These are phyloP conservation scores for Odocoileus virginianus DNA, from an alignment of 2,113 vertebrate species.

Conservation along the genomic window DNA sequence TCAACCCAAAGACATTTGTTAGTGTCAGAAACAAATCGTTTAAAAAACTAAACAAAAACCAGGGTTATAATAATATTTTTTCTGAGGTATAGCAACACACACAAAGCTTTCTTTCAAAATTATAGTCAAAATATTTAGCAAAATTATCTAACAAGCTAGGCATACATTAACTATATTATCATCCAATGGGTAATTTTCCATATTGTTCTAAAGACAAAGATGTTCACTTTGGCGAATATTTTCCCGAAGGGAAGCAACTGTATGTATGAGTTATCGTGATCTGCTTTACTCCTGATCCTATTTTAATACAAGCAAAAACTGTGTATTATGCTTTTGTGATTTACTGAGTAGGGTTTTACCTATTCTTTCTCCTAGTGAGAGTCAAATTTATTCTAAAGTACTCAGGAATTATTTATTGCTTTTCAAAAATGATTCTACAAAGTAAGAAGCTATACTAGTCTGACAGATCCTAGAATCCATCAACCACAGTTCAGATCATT, in stretches of 20 bases:
- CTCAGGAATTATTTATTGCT: not conserved
- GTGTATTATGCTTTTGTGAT: not conserved
- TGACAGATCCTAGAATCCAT: not conserved
- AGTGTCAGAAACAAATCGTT: not conserved
- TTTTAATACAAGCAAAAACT: slow-evolving; percentile 3
- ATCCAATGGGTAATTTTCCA: not conserved
- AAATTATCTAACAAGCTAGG: not conserved
- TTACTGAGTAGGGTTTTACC: not conserved
- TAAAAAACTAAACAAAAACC: not conserved
- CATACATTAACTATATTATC: not conserved
- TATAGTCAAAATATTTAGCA: not conserved
- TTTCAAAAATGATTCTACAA: slow-evolving; percentile 11
- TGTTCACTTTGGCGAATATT: not conserved
- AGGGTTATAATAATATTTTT: not conserved
- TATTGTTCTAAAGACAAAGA: not conserved
- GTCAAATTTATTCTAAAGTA: not conserved
- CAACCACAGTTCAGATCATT: not conserved
- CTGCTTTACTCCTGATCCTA: not conserved
- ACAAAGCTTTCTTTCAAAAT: not conserved
- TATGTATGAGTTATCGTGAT: not conserved
- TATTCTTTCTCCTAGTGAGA: not conserved
- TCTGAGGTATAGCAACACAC: not conserved
- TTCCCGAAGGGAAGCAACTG: not conserved
- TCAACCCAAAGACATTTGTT: not conserved
- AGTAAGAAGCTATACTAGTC: not conserved